phyloP scores from a whole-genome alignment of 2,888 invertebrate genomes.

The Syrphus vitripennis region DNA sequence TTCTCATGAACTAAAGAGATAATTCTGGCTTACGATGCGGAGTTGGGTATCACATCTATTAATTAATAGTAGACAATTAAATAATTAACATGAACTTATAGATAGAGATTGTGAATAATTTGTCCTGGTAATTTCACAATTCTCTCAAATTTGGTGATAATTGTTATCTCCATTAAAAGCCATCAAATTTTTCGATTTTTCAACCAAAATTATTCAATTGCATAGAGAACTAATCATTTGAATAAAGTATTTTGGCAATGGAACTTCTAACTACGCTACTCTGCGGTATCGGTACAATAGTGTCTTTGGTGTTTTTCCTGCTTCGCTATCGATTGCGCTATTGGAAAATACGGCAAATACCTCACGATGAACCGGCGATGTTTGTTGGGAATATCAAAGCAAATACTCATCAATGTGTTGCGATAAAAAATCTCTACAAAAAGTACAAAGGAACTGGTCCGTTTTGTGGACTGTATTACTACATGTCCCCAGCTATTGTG shows the following conservation, averaged over 20 bases:
- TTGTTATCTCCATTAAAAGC: background rate
- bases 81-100: background rate
- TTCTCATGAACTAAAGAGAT: background rate
- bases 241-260: background rate
- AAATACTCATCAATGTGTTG: background rate
- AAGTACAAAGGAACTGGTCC: background rate
- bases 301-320: background rate
- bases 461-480: slow-evolving; percentile 74
- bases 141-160: background rate
- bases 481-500: slow-evolving; percentile 74
- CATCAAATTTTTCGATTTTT: background rate
- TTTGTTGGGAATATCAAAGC: background rate
- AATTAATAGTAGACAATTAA: background rate
- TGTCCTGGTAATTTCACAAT: background rate
- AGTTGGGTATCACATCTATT: no score
- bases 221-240: background rate
- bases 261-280: background rate
- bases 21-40: background rate
- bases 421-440: background rate
- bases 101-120: background rate
- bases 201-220: background rate
- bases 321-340: background rate
- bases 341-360: slow-evolving; percentile 1
- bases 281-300: background rate
- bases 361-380: slow-evolving; percentile 4